Evolutionary conservation across 2,113 vertebrate species (phyloP).

Genomic region (Bubo bubo): DNA sequence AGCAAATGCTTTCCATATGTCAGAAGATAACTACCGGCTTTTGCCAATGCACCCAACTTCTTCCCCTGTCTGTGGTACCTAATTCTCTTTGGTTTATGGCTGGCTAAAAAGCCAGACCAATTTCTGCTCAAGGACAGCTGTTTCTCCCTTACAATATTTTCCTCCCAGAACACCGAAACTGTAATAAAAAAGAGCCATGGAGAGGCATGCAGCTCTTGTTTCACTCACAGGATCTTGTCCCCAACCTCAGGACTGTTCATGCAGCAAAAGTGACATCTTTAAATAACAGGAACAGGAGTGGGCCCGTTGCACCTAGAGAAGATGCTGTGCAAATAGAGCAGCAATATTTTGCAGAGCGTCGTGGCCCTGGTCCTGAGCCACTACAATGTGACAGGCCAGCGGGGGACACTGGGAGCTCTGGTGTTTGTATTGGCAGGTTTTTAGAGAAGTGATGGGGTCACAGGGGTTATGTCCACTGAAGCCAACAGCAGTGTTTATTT

Average conservation of each 20-base stretch:
- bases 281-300: not conserved
- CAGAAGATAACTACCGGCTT: not conserved
- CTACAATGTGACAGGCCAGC: not conserved
- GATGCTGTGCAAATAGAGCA: not conserved
- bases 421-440: conserved; percentile 42
- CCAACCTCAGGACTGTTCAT: accelerated
- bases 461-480: conserved; percentile 26
- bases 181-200: not conserved
- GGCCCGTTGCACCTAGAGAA: not conserved
- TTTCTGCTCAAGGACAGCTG: not conserved
- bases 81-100: not conserved
- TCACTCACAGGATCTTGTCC: not conserved
- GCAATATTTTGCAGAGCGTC: not conserved
- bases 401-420: not conserved
- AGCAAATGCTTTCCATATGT: not conserved
- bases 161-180: not conserved
- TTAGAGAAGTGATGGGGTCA: conserved; percentile 13
- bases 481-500: conserved; percentile 48
- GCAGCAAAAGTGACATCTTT: not conserved
- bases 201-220: not conserved
- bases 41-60: not conserved
- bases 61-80: not conserved
- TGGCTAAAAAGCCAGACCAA: not conserved
- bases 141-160: not conserved
- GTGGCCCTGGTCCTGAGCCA: not conserved